Evolutionary conservation across 2,113 vertebrate genomes (phyloP), one percentile per base, ranked within the genome.

Genomic region (Fulmarus glacialis): DNA sequence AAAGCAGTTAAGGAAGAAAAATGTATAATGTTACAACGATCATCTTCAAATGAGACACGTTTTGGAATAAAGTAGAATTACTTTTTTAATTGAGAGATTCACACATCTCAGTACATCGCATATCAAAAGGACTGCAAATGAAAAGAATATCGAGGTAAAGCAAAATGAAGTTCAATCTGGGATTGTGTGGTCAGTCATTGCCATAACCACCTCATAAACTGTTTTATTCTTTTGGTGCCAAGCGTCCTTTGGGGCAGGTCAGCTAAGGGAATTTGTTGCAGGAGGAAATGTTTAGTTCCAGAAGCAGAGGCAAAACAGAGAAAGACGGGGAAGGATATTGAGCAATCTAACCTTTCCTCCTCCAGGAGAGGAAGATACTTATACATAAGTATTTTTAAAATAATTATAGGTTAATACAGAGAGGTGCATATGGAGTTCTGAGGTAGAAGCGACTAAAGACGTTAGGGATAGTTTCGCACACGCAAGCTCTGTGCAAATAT

Each of bases 401-500:
- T 19, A 45, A 19, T 45, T 45, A 45, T 19, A 82, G 17, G 23
- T n/a, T 75, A 8, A 13, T 11, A 8, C 27, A 9, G 27, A 80
- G 48, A 88, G 29, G 9, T 26, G 9, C 24, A 1, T 5, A 4
- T 58, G 48, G 30, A 56, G 30, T 40, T 64, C 66, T 47, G 85
- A 72, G 16, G 29, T 6, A 82, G 53, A 86, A 56, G 12, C 5
- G 12, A 20, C 59, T 47, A 32, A 71, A 52, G 38, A 23, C 9
- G 27, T 15, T 42, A 16, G 32, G 23, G 26, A 9, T 5, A 36
- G 24, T 5, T 82, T 52, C 68, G 27, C 34, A 7, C 26, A 29
- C 3, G 1, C 40, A n/a, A 1, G 8, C 15, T 63, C 2, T 0
- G 36, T 56, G 34, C 47, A 52, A 40, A 27, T 19, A 47, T 2